Evolutionary conservation across 2,113 vertebrate species (phyloP), one percentile per base, ranked within the genome.

Genomic region (Chaenocephalus aceratus): DNA sequence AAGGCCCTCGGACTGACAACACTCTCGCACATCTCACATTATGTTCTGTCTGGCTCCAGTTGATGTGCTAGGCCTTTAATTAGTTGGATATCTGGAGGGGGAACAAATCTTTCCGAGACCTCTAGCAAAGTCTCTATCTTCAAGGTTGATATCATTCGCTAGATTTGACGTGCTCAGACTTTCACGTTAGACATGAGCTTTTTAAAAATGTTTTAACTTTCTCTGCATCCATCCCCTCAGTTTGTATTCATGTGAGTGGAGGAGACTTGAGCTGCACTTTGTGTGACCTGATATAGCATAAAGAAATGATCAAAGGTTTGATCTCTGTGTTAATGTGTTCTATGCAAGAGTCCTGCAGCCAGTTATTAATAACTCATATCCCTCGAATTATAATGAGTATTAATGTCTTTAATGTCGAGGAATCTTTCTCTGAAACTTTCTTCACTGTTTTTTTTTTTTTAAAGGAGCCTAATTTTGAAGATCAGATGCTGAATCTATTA

Each of bases 1-100:
- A n/a, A 79, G 78, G 87, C 81, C 72, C 59, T 78, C 13, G 44
- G 79, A 76, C 70, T 85, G 84, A 79, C 86, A 88, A 59, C 52
- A 16, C 59, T 74, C n/a, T 61, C 2, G 14, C 62, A 79, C 63
- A 14, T 78, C 78, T 83, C 65, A 46, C 57, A 83, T 79, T 63
- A 83, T 80, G 79, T 78, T 52, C 80, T 46, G 51, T 79, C 83
- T 74, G 72, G 60, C 69, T 89, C 16, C 16, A 30, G 59, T 68
- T 77, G 60, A 79, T 36, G 45, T 59, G 57, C 56, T 1, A 15
- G 21, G 4, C 53, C 65, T 92, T 87, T 83, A 83, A 87, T 84
- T 83, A 83, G 57, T 59, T 71, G 41, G 23, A 58, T 74, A 72
- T 63, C 80, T 83, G 75, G 44, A 75, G 77, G 66, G 46, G 16